These are phyloP conservation scores for Elaphurus davidianus DNA, from an alignment of 2,113 vertebrate species.

Conservation along the genomic window DNA sequence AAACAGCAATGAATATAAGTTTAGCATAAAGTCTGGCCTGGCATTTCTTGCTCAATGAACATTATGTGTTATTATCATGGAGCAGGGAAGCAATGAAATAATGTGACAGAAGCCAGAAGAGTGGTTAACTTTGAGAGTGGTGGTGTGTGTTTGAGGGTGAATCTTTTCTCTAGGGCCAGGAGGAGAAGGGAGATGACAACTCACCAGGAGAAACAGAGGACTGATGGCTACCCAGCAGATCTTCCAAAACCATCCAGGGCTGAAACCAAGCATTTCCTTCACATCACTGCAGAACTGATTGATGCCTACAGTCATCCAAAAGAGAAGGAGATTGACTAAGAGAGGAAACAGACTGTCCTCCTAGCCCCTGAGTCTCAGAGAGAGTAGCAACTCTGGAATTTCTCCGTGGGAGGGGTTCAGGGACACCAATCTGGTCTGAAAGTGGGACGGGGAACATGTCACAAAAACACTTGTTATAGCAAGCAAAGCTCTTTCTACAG, in stretches of 20 bases:
- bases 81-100: background rate
- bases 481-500: background rate
- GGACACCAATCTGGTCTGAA: background rate
- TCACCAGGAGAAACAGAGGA: slow-evolving; percentile 95
- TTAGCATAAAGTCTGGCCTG: background rate
- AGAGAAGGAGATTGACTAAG: background rate
- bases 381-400: background rate
- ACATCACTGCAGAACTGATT: slow-evolving; percentile 93
- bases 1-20: background rate
- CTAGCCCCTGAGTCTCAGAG: background rate
- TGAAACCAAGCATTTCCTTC: slow-evolving; percentile 95
- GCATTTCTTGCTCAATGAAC: background rate
- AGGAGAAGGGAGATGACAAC: slow-evolving; percentile 64
- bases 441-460: background rate
- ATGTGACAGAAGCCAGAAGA: background rate
- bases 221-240: slow-evolving; percentile 96
- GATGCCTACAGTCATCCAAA: slow-evolving; percentile 84
- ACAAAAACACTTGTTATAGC: background rate
- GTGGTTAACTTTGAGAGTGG: background rate
- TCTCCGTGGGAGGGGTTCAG: background rate
- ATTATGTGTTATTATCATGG: background rate
- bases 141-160: background rate
- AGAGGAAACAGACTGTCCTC: background rate
- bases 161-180: background rate
- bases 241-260: slow-evolving; percentile 94